Evolutionary conservation across 2,888 invertebrate species (phyloP), one percentile per base, ranked within the genome.

Genomic region (Scaptomyza reducta): DNA sequence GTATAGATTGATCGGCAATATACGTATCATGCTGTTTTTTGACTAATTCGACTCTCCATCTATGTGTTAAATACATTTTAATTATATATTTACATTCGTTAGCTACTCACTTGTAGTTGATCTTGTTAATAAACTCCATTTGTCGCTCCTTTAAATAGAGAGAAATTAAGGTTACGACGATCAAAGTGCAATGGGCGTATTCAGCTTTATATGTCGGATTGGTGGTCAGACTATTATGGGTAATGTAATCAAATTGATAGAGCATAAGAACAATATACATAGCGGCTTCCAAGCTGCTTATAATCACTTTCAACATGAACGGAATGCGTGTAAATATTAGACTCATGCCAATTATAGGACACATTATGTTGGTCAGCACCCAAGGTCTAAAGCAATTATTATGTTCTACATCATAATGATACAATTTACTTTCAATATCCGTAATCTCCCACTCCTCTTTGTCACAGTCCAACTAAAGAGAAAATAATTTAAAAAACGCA

Each of bases 71-170:
- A 1, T 5, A 35, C 2, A 4, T 9, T 14, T 5, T 3, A n/a
- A 9, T 7, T 14, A 1, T 6, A 2, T 9, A 22, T 7, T 22
- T 16, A 11, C 2, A 2, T 13, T 14, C 2, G 2, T 41, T 13
- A 22, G 13, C 13, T 1, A 90, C 90, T 93, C 92, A 94, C 78
- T 95, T 93, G 82, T 95, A 96, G 90, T 98, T 98, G 63, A 98
- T 93, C 82, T 98, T 94, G 77, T 96, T 96, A 87, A 97, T 95
- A 80, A 96, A 97, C 90, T 98, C 98, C n/a, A 96, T 95, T 90
- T 97, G 97, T 87, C 98, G 94, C 90, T 98, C 97, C 75, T 97
- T 95, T 77, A 96, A 93, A 90, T 96, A 96, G 25, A 97, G 92
- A 0, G 96, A 95, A 13, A 96, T 89, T 9, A 95, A 94, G 31